Percentiles rank a stretch among this genome's conserved stretches.
These are phyloP conservation scores for Cistogaster globosa DNA, from an alignment of 2,888 invertebrate genomes.

Conservation along the genomic window DNA sequence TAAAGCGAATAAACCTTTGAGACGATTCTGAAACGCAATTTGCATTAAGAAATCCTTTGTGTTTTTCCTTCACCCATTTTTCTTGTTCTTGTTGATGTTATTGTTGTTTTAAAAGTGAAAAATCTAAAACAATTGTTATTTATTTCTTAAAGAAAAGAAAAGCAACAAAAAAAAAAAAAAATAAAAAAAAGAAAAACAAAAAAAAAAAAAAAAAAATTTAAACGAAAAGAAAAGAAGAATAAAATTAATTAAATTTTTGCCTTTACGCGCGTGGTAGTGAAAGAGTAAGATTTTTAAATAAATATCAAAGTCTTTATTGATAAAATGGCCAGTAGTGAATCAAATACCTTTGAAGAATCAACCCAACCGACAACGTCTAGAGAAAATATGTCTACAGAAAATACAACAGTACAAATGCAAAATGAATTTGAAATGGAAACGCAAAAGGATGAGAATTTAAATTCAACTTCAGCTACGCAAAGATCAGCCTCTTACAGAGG, in stretches of 20 bases:
- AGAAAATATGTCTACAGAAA: conserved; percentile 57
- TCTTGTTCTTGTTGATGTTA: background rate
- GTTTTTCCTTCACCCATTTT: conserved; percentile 38
- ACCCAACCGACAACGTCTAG: conserved; percentile 6
- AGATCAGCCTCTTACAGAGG: conserved; percentile 56
- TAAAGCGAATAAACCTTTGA: conserved; percentile 58
- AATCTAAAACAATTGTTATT: conserved; percentile 53
- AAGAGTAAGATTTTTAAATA: conserved; percentile 65
- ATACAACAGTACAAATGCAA: background rate
- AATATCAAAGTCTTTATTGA: conserved; percentile 61
- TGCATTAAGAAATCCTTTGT: conserved; percentile 67
- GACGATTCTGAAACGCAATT: conserved; percentile 66
- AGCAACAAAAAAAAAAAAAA: conserved; percentile 20
- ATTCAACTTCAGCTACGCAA: conserved; percentile 8
- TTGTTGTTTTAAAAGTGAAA: conserved; percentile 22
- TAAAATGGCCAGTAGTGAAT: conserved; percentile 80
- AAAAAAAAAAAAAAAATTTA: conserved; percentile 14
- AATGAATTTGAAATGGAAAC: conserved; percentile 22
- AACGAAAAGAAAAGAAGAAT: background rate
- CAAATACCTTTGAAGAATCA: conserved; percentile 70
- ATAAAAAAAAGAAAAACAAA: conserved; percentile 29
- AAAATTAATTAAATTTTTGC: conserved; percentile 12
- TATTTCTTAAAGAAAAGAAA: conserved; percentile 27
- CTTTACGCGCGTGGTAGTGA: background rate
- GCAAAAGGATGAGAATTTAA: conserved; percentile 12